These are phyloP conservation scores for Apotomis capreana DNA, from an alignment of 2,888 invertebrate species.

Conservation along the genomic window DNA sequence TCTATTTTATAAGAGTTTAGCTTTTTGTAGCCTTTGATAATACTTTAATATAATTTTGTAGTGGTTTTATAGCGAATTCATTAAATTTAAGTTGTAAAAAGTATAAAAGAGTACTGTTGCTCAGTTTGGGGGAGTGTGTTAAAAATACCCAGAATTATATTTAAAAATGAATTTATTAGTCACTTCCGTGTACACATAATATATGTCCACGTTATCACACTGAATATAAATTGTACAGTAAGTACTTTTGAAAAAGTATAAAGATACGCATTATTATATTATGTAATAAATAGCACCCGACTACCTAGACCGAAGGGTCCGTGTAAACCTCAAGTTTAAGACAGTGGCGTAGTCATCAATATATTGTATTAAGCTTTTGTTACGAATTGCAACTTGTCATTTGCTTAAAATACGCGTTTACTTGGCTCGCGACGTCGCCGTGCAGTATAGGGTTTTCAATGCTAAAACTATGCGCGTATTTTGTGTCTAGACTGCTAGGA, in stretches of 20 bases:
- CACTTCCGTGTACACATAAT: constrained; percentile 43
- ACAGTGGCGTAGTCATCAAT: constrained; percentile 4
- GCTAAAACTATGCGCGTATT: constrained; percentile 47
- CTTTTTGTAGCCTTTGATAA: constrained; percentile 66
- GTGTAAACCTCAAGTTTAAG: neutral
- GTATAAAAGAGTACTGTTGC: constrained; percentile 65
- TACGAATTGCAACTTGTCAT: constrained; percentile 5
- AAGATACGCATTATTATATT: constrained; percentile 33
- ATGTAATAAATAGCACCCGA: constrained; percentile 43
- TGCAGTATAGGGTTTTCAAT: constrained; percentile 41
- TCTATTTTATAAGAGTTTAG: constrained; percentile 55
- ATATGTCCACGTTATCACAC: constrained; percentile 4
- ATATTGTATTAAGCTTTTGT: constrained; percentile 16
- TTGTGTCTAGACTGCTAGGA: constrained; percentile 69
- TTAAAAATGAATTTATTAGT: constrained; percentile 44
- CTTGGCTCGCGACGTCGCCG: constrained; percentile 17
- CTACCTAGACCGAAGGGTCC: constrained; percentile 10
- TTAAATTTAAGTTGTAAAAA: constrained; percentile 73
- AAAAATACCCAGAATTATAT: constrained; percentile 50
- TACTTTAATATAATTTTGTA: constrained; percentile 62
- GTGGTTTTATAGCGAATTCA: constrained; percentile 50
- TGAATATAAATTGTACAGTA: constrained; percentile 1
- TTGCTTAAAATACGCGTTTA: constrained; percentile 31
- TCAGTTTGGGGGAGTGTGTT: constrained; percentile 56
- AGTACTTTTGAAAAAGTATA: constrained; percentile 9